phyloP scores from a whole-genome alignment of 2,113 vertebrate genomes.

The Vulpes vulpes region DNA sequence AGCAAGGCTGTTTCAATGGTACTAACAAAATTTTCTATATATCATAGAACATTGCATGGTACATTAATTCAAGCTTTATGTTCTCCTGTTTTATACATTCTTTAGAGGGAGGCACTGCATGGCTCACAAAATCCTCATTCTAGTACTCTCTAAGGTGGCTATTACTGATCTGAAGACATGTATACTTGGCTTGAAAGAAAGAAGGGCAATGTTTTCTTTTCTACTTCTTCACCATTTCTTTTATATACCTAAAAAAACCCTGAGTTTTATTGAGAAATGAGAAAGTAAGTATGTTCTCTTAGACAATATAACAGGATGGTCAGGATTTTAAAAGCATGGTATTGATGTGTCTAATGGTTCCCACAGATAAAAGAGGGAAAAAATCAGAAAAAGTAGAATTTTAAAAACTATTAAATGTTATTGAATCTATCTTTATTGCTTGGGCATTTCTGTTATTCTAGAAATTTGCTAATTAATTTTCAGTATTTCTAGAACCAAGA shows the following conservation, averaged over 20 bases:
- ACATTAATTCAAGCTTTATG: constrained; percentile 41
- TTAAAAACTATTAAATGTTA: neutral
- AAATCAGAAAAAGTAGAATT: neutral
- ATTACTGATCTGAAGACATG: neutral
- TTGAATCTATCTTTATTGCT: neutral
- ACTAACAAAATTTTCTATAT: neutral
- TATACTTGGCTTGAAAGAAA: neutral
- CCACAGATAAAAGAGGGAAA: neutral
- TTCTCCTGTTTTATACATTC: constrained; percentile 16
- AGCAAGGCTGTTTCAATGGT: neutral
- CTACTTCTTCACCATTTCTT: neutral
- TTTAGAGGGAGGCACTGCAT: neutral
- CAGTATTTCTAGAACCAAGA: neutral
- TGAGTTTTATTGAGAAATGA: neutral
- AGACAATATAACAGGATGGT: neutral
- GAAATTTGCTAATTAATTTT: neutral
- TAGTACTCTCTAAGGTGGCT: neutral
- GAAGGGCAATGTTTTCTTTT: neutral
- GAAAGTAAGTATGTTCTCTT: neutral
- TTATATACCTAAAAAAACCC: neutral
- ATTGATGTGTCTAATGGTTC: neutral
- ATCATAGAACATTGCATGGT: neutral
- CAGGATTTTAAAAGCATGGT: neutral
- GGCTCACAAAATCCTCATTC: neutral
- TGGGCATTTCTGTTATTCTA: neutral